A percentile compares a stretch with the other conserved stretches of the same genome.
Evolutionary conservation across 2,888 invertebrate genomes (phyloP).

Genomic region (Glyphotaelius pellucidus): DNA sequence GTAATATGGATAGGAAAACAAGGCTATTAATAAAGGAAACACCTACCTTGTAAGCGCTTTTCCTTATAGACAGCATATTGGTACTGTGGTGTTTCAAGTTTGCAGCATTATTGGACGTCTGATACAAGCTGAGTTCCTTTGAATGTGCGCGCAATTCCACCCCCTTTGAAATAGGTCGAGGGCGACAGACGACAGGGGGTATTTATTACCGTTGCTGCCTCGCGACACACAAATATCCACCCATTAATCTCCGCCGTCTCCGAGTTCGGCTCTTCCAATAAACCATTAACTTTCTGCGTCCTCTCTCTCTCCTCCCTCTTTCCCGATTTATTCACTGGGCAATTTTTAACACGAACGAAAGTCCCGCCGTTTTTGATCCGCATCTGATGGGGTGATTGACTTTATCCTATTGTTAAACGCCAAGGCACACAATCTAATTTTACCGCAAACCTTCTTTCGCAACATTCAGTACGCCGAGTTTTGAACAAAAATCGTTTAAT

Average conservation of each 20-base stretch:
- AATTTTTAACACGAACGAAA: slow-evolving; percentile 20
- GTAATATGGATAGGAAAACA: background rate
- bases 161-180: slow-evolving; percentile 63
- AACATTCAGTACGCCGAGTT: background rate
- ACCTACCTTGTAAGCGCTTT: background rate
- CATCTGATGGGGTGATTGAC: slow-evolving; percentile 22
- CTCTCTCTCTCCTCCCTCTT: slow-evolving; percentile 17
- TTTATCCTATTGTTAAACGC: background rate
- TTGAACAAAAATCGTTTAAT: background rate
- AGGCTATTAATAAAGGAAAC: background rate
- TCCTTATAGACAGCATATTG: background rate
- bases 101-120: background rate
- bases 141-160: slow-evolving; percentile 31
- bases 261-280: slow-evolving; percentile 19
- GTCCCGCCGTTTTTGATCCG: slow-evolving; percentile 1
- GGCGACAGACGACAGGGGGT: slow-evolving; percentile 36
- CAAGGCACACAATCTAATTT: background rate
- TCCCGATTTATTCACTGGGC: background rate
- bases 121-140: background rate
- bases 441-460: background rate
- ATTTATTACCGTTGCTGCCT: slow-evolving; percentile 33
- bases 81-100: background rate
- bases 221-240: slow-evolving; percentile 47
- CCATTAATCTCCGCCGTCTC: slow-evolving; percentile 40
- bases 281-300: slow-evolving; percentile 34